Conservation (phyloP, 2,113 vertebrate genomes). For the Urocynchramus pylzowi region DNA sequence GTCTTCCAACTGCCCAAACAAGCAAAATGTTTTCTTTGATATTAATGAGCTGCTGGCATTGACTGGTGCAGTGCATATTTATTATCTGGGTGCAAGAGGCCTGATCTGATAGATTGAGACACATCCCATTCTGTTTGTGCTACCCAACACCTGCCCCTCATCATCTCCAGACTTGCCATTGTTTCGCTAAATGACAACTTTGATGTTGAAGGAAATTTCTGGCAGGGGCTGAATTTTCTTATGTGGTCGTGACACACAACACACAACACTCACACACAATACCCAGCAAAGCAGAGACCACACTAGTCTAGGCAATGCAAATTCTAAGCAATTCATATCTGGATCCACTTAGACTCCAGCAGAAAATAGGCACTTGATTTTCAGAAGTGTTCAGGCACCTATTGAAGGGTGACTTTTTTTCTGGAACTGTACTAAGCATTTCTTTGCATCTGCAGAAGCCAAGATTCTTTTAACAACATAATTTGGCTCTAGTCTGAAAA, state of each 20-base stretch:
- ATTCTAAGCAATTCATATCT: neutral
- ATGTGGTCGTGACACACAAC: neutral
- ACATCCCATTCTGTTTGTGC: neutral
- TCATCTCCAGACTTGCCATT: neutral
- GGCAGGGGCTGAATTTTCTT: neutral
- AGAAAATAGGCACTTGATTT: neutral
- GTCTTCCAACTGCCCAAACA: neutral
- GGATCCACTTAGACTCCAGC: neutral
- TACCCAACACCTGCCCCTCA: neutral
- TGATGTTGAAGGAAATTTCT: neutral
- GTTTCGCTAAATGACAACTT: neutral
- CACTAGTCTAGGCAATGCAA: neutral
- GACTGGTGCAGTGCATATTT: fast-evolving
- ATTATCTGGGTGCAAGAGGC: neutral
- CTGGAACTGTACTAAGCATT: neutral
- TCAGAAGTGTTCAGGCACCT: neutral
- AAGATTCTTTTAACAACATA: neutral
- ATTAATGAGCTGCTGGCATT: neutral
- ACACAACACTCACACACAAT: neutral
- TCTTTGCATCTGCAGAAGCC: neutral
- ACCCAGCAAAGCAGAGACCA: neutral
- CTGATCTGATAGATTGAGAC: neutral
- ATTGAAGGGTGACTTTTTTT: neutral
- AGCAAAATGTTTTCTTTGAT: neutral
- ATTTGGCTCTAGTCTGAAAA: neutral